Evolutionary conservation across 2,888 invertebrate genomes (phyloP).

Genomic region (Acrobasis suavella): DNA sequence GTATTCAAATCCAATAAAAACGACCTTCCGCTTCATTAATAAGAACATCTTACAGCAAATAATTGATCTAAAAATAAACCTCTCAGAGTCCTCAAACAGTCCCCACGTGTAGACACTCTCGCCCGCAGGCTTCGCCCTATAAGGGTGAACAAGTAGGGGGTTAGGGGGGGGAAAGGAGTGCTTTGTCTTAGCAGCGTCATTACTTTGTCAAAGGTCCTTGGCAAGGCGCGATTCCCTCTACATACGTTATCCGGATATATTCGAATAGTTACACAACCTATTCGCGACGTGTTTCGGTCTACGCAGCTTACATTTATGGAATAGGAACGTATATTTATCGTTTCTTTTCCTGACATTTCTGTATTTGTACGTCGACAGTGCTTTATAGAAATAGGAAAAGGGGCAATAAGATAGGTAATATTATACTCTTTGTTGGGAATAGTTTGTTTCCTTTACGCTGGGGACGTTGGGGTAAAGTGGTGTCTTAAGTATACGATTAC

Average conservation of each 20-base stretch:
- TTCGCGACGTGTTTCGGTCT: constrained; percentile 17
- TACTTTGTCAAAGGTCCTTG: constrained; percentile 79
- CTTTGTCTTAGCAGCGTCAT: constrained; percentile 74
- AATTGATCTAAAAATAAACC: constrained; percentile 35
- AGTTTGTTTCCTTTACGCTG: neutral
- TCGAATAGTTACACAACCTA: constrained; percentile 22
- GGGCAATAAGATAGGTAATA: neutral
- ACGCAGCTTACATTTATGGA: constrained; percentile 19
- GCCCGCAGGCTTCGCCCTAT: constrained; percentile 33
- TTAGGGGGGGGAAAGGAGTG: constrained; percentile 38
- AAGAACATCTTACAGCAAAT: constrained; percentile 1
- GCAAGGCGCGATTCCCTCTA: constrained; percentile 33
- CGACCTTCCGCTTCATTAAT: neutral
- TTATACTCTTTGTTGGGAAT: neutral
- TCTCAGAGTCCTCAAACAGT: constrained; percentile 43
- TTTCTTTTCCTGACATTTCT: constrained; percentile 5
- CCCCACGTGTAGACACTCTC: constrained; percentile 47
- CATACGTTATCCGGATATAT: constrained; percentile 28
- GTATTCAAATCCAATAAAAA: constrained; percentile 5
- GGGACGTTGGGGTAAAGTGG: neutral
- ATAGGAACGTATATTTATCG: constrained; percentile 19
- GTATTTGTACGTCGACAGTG: constrained; percentile 4
- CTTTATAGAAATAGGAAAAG: constrained; percentile 10
- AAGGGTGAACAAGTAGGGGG: constrained; percentile 32
- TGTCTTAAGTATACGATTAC: neutral